These are phyloP conservation scores for Podarcis muralis DNA, from an alignment of 2,113 vertebrate genomes.

Conservation along the genomic window DNA sequence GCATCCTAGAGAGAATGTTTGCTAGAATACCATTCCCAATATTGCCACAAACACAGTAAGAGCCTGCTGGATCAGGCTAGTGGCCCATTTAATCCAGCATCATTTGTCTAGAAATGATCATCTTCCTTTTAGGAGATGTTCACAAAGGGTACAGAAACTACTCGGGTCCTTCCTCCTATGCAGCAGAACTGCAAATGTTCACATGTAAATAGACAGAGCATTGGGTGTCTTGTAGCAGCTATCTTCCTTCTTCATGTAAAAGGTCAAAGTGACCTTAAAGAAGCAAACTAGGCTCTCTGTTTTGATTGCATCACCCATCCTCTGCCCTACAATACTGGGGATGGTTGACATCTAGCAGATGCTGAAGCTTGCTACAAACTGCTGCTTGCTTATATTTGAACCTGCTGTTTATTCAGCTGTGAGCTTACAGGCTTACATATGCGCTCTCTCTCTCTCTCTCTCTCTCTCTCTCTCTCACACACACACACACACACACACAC, in stretches of 20 bases:
- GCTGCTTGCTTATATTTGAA: not conserved
- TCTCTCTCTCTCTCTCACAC: no score
- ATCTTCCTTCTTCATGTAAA: not conserved
- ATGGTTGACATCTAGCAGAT: not conserved
- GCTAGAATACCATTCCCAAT: not conserved
- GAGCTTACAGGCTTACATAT: not conserved
- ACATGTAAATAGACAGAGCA: not conserved
- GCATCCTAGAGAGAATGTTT: not conserved
- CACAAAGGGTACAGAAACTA: not conserved
- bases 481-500: no score
- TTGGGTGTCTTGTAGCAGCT: no score
- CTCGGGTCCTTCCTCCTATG: not conserved
- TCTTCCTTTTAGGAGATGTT: not conserved
- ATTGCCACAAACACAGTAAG: no score
- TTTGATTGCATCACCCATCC: not conserved
- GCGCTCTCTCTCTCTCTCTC: no score
- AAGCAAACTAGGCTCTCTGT: constrained; percentile 24
- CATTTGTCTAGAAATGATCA: not conserved
- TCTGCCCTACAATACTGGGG: not conserved
- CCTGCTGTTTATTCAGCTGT: not conserved
- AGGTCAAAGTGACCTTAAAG: constrained; percentile 16
- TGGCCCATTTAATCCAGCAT: no score
- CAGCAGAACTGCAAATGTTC: not conserved
- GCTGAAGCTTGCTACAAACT: not conserved
- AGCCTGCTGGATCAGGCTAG: no score